A percentile compares a stretch with the other conserved stretches of the same genome.
Conservation (phyloP, 2,113 vertebrate genomes). For the Rousettus leschenaultii region DNA sequence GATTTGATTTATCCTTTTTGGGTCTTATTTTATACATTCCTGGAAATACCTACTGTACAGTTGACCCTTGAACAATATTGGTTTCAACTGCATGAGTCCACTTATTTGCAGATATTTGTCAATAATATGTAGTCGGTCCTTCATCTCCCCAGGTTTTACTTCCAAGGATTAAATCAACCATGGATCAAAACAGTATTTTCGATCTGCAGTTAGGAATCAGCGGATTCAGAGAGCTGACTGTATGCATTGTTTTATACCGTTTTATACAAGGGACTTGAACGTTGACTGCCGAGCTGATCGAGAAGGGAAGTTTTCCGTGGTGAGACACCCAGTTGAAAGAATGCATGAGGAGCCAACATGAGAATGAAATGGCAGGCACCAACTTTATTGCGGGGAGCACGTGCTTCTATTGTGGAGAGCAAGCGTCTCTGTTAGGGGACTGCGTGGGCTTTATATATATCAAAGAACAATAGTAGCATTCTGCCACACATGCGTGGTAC, state of each 20-base stretch:
- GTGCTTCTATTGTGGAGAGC: no score
- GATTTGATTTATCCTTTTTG: constrained; percentile 1
- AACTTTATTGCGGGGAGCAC: no score
- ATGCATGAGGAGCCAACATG: no score
- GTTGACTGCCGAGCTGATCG: no score
- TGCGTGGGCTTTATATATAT: no score
- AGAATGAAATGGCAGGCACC: no score
- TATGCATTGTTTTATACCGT: neutral
- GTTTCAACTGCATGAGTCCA: neutral
- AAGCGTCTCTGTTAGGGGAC: no score
- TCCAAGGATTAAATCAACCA: neutral
- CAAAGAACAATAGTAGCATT: no score
- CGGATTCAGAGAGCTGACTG: neutral
- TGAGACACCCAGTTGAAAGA: no score
- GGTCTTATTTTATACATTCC: neutral
- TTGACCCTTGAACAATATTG: neutral
- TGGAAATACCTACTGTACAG: neutral
- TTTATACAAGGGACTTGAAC: no score
- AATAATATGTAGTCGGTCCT: neutral
- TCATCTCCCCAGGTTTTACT: neutral
- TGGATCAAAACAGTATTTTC: neutral
- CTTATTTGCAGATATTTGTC: neutral
- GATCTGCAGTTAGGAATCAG: neutral
- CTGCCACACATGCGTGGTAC: no score
- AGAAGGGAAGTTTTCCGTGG: no score